Conservation (phyloP, 2,113 vertebrate species). For the Azemiops feae region DNA sequence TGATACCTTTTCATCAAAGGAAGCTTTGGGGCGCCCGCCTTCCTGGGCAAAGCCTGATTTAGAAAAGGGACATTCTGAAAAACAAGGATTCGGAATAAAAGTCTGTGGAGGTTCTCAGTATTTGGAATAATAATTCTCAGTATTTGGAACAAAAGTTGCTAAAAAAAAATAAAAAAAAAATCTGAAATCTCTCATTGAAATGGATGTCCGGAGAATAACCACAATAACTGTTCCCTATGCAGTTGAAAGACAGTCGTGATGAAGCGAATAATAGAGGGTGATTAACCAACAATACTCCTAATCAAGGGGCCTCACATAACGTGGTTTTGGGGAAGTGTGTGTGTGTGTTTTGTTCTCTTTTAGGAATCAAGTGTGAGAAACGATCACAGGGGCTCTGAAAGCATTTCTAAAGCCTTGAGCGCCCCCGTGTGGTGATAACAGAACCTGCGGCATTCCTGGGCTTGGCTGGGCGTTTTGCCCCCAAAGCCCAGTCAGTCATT, state of each 20-base stretch:
- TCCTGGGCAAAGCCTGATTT: not conserved
- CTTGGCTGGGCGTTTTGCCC: not conserved
- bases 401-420: constrained; percentile 68
- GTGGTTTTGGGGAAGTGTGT: constrained; percentile 9
- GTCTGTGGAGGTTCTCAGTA: not conserved
- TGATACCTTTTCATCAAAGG: not conserved
- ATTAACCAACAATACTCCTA: constrained; percentile 44
- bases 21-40: not conserved
- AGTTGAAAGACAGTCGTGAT: not conserved
- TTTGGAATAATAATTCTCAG: no score
- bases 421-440: constrained; percentile 73
- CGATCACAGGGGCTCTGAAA: not conserved
- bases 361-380: constrained; percentile 13
- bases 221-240: not conserved
- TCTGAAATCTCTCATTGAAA: not conserved
- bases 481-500: not conserved
- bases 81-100: not conserved
- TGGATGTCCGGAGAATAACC: not conserved
- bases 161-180: no score
- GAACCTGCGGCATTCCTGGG: constrained; percentile 57
- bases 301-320: constrained; percentile 23
- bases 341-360: not conserved
- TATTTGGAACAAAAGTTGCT: not conserved
- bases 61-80: not conserved
- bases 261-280: constrained; percentile 40